Evolutionary conservation across 2,888 invertebrate genomes (phyloP).

Genomic region (Homarus gammarus): DNA sequence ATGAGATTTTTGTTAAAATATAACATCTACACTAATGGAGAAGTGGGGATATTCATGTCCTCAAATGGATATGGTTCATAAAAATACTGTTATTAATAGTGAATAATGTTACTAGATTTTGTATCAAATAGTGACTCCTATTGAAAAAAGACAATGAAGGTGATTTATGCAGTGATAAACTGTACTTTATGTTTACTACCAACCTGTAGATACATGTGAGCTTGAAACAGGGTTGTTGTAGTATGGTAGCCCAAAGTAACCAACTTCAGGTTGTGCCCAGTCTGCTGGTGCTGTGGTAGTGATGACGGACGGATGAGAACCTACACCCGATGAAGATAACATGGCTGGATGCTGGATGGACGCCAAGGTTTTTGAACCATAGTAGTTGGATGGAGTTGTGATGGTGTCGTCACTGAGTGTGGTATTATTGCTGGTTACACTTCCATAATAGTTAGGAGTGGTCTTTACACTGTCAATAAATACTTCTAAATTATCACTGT

Average conservation of each 20-base stretch:
- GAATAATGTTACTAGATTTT: too few relatives aligned
- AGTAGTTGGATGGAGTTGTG: background rate
- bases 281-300: constrained; percentile 1
- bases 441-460: constrained; percentile 21
- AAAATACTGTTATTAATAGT: too few relatives aligned
- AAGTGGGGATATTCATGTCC: too few relatives aligned
- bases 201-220: background rate
- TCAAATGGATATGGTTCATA: too few relatives aligned
- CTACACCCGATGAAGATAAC: background rate
- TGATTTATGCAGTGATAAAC: background rate
- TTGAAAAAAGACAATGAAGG: background rate
- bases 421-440: background rate
- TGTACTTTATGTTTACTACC: background rate
- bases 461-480: constrained; percentile 34
- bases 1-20: too few relatives aligned
- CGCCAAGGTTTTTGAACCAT: constrained; percentile 20
- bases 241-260: background rate
- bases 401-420: background rate
- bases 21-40: too few relatives aligned
- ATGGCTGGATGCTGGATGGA: background rate
- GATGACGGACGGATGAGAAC: constrained; percentile 2
- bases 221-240: background rate
- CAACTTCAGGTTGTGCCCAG: background rate
- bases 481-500: constrained; percentile 37
- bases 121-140: too few relatives aligned